A percentile compares a stretch with the other conserved stretches of the same genome.
phyloP scores from a whole-genome alignment of 2,888 invertebrate genomes.

The Trichopoda pennipes region DNA sequence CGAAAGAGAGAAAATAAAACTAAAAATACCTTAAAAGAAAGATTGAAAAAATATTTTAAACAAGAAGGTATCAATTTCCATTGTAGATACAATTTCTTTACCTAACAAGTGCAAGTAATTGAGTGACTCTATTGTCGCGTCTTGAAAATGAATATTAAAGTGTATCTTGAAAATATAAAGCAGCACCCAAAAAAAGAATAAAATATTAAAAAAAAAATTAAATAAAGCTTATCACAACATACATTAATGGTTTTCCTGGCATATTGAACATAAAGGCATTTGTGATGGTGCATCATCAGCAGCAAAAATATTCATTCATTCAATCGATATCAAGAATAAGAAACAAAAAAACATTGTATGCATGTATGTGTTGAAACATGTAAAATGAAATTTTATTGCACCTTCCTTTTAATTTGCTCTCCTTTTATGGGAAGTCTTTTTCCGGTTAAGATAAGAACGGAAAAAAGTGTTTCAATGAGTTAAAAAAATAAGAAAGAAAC shows the following conservation, averaged over 20 bases:
- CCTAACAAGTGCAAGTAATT: conserved; percentile 63
- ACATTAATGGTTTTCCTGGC: conserved; percentile 68
- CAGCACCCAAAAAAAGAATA: conserved; percentile 21
- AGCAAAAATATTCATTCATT: conserved; percentile 40
- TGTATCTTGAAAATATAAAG: conserved; percentile 44
- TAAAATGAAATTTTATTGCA: conserved; percentile 79
- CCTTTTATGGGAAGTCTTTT: conserved; percentile 72
- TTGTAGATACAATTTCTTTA: conserved; percentile 49
- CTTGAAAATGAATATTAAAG: conserved; percentile 56
- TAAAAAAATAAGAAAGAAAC: not conserved
- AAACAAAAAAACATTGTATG: conserved; percentile 9
- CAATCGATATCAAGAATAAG: conserved; percentile 52
- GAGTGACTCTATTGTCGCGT: conserved; percentile 66
- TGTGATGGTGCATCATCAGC: conserved; percentile 54
- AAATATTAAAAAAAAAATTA: conserved; percentile 7
- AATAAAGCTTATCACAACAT: conserved; percentile 58
- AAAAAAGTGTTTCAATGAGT: conserved; percentile 51
- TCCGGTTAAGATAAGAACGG: conserved; percentile 76
- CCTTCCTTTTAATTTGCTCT: conserved; percentile 76
- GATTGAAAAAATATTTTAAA: conserved; percentile 21
- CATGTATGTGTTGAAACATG: conserved; percentile 40
- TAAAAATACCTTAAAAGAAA: not conserved
- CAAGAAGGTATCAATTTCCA: conserved; percentile 47
- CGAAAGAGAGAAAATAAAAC: not conserved
- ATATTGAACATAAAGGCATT: conserved; percentile 20